Conservation (phyloP, 2,888 invertebrate genomes). For the Zeuzera pyrina region DNA sequence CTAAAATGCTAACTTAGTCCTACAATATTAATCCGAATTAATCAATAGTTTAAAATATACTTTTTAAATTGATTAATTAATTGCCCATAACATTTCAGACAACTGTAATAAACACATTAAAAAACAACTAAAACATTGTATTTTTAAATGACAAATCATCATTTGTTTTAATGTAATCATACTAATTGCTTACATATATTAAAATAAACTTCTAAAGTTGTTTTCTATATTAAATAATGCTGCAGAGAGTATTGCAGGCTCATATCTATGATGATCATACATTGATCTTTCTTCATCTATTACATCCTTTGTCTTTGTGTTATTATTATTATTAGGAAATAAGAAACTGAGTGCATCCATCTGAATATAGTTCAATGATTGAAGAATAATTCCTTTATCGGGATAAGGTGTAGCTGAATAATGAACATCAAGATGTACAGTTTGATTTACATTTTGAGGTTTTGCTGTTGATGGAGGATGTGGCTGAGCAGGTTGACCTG, state of each 20-base stretch:
- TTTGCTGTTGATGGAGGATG: conserved; percentile 17
- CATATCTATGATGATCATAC: conserved; percentile 25
- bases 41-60: no score
- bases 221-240: conserved; percentile 55
- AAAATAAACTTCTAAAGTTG: conserved; percentile 62
- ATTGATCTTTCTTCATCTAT: conserved; percentile 26
- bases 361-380: conserved; percentile 64
- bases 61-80: no score
- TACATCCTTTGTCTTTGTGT: conserved; percentile 17
- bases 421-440: conserved; percentile 19
- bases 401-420: conserved; percentile 57
- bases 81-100: no score
- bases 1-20: no score
- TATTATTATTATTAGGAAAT: conserved; percentile 31
- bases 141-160: no score
- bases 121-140: no score
- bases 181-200: conserved; percentile 20
- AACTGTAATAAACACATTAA: no score
- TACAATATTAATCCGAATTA: no score
- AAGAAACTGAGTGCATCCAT: conserved; percentile 63
- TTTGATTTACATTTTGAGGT: conserved; percentile 15
- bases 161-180: no score
- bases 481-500: conserved; percentile 18
- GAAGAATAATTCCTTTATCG: conserved; percentile 52
- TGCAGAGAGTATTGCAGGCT: conserved; percentile 46